Base-by-base conservation (phyloP, 1,140 invertebrate genomes). In the Aleiodes sp. region DNA sequence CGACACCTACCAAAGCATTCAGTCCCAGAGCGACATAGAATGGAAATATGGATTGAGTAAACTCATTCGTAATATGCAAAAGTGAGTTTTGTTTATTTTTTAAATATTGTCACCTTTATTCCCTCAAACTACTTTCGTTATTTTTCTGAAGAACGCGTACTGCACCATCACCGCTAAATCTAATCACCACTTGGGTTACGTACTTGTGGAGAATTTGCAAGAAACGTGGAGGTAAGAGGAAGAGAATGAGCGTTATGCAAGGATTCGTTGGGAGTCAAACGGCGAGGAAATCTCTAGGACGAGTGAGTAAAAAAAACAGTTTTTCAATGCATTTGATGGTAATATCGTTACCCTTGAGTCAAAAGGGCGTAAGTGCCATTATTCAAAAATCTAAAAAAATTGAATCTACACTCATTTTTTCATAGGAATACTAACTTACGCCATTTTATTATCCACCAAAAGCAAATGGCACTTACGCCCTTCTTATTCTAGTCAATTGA, bases 41-140 rank as follows among this genome's bases (percentile, higher is more conserved):
- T 99, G 98, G 98, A 99, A 99, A 86, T 99, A 98, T 81, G 98
- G 98, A 9, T 85, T 99, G 70, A 98, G 98, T n/a, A 99, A 99
- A 88, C 88, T 99, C 74, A 98, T 99, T 79, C 89, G 97, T 59
- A 97, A 97, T 80, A 99, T 99, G 97, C 98, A 99, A 87, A 84
- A 81, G 82, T 84, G 71, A 75, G 73, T 78, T 65, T 14, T 67
- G 26, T 14, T 52, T 52, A 2, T 35, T 10, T 7, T 16, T 10
- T 9, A 10, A 61, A 19, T 21, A 14, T 10, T 4, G 14, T 35
- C 8, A 31, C 9, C 39, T 26, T 24, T 6, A 14, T 61, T 61
- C 12, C 28, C 31, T 60, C 8, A 60, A 41, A 29, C 19, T 29
- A 31, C 19, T 46, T 33, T 39, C 37, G 14, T 39, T 2, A 33